Percentiles rank a stretch among this genome's conserved stretches.
phyloP scores from a whole-genome alignment of 2,113 vertebrate genomes.

The Panurus biarmicus region DNA sequence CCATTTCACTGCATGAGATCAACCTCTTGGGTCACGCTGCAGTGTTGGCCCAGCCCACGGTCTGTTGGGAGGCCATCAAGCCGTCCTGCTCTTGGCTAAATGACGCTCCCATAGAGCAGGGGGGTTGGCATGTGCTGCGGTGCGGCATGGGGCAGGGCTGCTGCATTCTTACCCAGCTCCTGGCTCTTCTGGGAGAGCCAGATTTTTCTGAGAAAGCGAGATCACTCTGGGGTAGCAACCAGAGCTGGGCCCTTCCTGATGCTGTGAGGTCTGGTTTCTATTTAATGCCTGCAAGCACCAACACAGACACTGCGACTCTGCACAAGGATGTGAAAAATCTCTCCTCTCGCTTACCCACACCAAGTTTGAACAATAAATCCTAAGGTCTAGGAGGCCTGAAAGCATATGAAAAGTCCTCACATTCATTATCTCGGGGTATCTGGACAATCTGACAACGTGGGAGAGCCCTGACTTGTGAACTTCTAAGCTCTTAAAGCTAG shows the following conservation, averaged over 20 bases:
- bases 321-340: background rate
- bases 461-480: background rate
- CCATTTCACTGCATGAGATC: background rate
- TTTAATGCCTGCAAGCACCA: background rate
- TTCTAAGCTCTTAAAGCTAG: background rate
- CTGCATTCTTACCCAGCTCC: background rate
- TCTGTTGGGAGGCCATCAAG: background rate
- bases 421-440: background rate
- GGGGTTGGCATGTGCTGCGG: fast-evolving
- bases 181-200: background rate
- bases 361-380: background rate
- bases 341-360: background rate
- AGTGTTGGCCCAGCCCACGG: background rate
- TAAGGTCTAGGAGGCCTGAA: background rate
- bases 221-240: background rate
- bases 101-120: background rate
- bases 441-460: fast-evolving
- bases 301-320: background rate
- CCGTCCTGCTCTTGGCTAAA: background rate
- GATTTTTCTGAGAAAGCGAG: fast-evolving
- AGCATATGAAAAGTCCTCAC: background rate
- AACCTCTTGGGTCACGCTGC: background rate
- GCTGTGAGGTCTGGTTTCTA: background rate
- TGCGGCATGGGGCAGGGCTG: background rate
- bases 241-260: background rate